Evolutionary conservation across 1,140 invertebrate genomes (phyloP), one percentile per base, ranked within the genome.

Genomic region (Trachymyrmex septentrionalis): DNA sequence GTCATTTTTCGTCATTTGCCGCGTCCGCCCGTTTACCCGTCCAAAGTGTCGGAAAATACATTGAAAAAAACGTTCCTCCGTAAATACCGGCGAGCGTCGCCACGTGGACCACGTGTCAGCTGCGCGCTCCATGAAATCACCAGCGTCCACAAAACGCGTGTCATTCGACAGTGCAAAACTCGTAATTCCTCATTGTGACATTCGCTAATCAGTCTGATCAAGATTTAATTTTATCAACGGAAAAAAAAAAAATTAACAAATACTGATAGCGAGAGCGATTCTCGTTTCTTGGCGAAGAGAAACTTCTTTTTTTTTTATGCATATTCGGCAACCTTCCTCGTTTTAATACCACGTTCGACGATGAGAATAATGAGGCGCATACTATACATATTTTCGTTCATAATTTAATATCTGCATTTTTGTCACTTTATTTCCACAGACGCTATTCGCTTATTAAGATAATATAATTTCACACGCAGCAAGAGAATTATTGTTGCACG

Each of bases 1-100:
- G 80, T 75, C 80, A 84, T 84, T 84, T 84, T 75, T 73, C 80
- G 69, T 84, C 69, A 75, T 84, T 84, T 84, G 55, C 27, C 80
- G 55, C 27, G 69, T 73, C 27, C 55, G 38, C n/a, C 69, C 80
- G 57, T 75, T 84, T 75, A 27, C 38, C 21, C 80, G 80, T 14
- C 77, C 34, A 16, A 57, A 57, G 21, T 73, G 24, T 84, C 69
- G 80, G 75, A 75, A 84, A 75, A 73, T 84, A 84, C 69, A 63
- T 75, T 50, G 55, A 72, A 82, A 82, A 82, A 73, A 84, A 84
- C 55, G 69, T 48, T 27, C 50, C 69, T 59, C 69, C 55, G 57
- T 84, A 84, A 84, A 84, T 73, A 44, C 80, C 27, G 80, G 27
- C 24, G 69, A 34, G 57, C 24, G 24, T 57, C 50, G 34, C 64